phyloP scores from a whole-genome alignment of 2,797 vertebrate genomes.

The Balearica regulorum region DNA sequence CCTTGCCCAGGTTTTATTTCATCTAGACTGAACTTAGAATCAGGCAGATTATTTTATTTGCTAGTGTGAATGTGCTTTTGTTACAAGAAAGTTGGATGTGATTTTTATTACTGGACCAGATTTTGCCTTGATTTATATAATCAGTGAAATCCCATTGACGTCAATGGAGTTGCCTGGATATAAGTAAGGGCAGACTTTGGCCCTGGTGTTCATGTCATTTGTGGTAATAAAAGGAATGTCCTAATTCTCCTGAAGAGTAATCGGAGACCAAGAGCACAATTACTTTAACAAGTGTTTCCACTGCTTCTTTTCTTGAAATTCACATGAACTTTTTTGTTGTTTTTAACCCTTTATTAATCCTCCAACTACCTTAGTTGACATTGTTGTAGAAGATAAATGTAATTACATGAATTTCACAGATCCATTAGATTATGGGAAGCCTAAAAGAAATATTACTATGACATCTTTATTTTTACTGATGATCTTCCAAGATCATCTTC shows the following conservation, averaged over 20 bases:
- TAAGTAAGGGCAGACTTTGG: conserved; percentile 48
- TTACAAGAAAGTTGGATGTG: conserved; percentile 31
- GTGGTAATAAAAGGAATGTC: conserved; percentile 62
- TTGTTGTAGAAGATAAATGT: not conserved
- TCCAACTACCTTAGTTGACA: not conserved
- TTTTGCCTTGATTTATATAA: conserved; percentile 54
- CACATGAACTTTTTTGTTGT: not conserved
- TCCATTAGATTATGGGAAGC: not conserved
- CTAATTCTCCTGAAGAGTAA: conserved; percentile 51
- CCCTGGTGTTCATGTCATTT: conserved; percentile 24
- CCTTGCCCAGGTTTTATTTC: not conserved
- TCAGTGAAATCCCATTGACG: conserved; percentile 57
- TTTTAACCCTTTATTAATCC: not conserved
- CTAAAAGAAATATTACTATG: not conserved
- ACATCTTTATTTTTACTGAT: conserved; percentile 51
- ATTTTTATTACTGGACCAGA: conserved; percentile 35
- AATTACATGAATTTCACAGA: not conserved
- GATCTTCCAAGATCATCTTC: conserved; percentile 48
- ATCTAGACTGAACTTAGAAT: not conserved
- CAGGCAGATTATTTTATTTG: conserved; percentile 5
- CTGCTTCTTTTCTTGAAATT: conserved; percentile 31
- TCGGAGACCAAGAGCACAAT: not conserved
- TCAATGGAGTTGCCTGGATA: conserved; percentile 53
- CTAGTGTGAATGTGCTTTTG: not conserved
- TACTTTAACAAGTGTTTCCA: conserved; percentile 60